Conservation (phyloP, 2,888 invertebrate genomes). For the Anarsia innoxiella region DNA sequence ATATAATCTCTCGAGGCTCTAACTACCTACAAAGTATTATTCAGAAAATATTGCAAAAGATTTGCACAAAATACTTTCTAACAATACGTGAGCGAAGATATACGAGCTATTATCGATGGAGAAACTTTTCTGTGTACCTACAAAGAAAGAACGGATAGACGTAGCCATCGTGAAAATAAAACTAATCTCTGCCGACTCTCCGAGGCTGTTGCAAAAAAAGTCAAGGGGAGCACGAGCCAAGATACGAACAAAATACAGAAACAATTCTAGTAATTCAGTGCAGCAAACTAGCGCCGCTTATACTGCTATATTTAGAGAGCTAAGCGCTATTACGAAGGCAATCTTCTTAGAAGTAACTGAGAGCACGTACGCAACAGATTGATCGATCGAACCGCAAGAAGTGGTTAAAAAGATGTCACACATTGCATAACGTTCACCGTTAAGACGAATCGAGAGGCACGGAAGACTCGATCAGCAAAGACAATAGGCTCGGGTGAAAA, state of each 20-base stretch:
- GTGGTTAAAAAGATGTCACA: conserved; percentile 35
- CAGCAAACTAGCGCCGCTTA: conserved; percentile 16
- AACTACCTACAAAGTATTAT: conserved; percentile 6
- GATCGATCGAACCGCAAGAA: conserved; percentile 32
- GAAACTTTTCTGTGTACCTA: conserved; percentile 37
- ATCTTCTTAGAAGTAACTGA: conserved; percentile 23
- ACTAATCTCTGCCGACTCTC: conserved; percentile 29
- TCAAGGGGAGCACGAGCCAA: conserved; percentile 30
- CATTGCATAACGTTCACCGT: conserved; percentile 47
- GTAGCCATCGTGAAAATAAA: conserved; percentile 37
- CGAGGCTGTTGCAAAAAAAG: conserved; percentile 30
- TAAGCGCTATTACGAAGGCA: conserved; percentile 24
- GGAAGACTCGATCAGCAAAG: conserved; percentile 35
- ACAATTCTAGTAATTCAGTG: conserved; percentile 28
- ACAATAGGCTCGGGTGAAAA: conserved; percentile 45
- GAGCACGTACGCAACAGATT: conserved; percentile 27
- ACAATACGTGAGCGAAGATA: conserved; percentile 41
- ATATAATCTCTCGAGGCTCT: conserved; percentile 2
- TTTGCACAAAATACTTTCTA: conserved; percentile 41
- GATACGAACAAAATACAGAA: conserved; percentile 30
- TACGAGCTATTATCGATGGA: conserved; percentile 34
- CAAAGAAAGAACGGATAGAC: conserved; percentile 27
- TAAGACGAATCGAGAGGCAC: conserved; percentile 33
- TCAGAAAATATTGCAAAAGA: conserved; percentile 18
- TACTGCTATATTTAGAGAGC: conserved; percentile 13